Evolutionary conservation across 2,888 invertebrate genomes (phyloP).

Genomic region (Lasioglossum marginatum): DNA sequence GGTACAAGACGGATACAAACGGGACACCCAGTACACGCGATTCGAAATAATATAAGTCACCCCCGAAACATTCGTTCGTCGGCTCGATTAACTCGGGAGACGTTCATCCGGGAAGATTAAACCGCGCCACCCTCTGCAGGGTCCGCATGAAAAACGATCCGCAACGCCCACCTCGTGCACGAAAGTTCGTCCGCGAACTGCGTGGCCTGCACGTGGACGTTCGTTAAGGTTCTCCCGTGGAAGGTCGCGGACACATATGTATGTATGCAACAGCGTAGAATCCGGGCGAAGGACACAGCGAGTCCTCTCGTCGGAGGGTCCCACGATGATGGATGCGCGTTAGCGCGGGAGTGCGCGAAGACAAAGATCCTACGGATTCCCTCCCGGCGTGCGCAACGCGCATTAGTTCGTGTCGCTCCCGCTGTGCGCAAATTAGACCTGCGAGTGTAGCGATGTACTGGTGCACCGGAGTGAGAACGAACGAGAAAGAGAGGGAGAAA

Average conservation of each 20-base stretch:
- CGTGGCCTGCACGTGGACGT: background rate
- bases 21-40: background rate
- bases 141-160: background rate
- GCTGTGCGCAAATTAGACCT: conserved; percentile 83
- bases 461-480: conserved; percentile 58
- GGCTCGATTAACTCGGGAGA: conserved; percentile 1
- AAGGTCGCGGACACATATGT: background rate
- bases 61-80: background rate
- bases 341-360: conserved; percentile 82
- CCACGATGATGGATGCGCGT: conserved; percentile 80
- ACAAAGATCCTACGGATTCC: conserved; percentile 79
- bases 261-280: conserved; percentile 27
- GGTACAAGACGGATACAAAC: background rate
- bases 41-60: background rate
- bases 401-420: conserved; percentile 83
- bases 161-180: conserved; percentile 14
- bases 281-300: conserved; percentile 26
- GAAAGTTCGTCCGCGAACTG: background rate
- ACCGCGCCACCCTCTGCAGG: conserved; percentile 9
- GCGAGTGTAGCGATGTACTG: conserved; percentile 67
- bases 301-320: conserved; percentile 58
- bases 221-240: background rate
- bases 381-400: conserved; percentile 79
- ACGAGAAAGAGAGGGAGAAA: background rate
- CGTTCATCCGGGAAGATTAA: background rate